phyloP scores from a whole-genome alignment of 2,888 invertebrate species.

The Aleiodes leptofemur region DNA sequence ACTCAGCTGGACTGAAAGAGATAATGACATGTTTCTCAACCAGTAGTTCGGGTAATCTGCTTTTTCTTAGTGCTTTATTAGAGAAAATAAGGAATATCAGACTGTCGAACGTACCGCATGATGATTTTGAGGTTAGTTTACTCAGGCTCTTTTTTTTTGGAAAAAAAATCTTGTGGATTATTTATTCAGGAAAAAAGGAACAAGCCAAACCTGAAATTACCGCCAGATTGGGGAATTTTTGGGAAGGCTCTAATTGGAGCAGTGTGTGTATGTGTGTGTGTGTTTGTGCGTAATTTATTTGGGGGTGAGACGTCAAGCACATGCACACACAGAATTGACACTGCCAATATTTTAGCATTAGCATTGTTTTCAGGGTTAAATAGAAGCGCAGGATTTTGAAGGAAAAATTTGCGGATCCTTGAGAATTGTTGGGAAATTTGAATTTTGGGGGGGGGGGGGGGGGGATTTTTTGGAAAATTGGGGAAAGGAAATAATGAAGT shows the following conservation, averaged over 20 bases:
- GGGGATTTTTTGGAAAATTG: background rate
- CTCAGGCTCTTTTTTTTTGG: background rate
- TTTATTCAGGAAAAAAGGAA: background rate
- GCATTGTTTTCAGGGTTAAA: too few species aligned
- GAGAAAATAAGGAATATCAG: constrained; percentile 50
- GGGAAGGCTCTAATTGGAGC: background rate
- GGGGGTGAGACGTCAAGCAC: background rate
- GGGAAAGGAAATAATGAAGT: background rate
- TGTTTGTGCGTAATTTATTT: background rate
- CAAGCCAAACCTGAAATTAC: constrained; percentile 14
- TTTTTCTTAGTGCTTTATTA: too few species aligned
- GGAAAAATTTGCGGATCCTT: too few species aligned
- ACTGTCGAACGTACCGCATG: constrained; percentile 20
- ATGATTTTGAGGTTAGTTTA: constrained; percentile 25
- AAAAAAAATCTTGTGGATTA: background rate
- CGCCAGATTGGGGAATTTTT: background rate
- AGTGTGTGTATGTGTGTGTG: background rate
- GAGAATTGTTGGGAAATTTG: background rate
- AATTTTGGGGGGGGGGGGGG: too few species aligned
- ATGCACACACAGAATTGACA: too few species aligned
- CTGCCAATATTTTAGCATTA: too few species aligned
- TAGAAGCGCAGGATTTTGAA: too few species aligned
- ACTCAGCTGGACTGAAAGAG: too few species aligned
- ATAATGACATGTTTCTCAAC: too few species aligned
- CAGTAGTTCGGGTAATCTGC: too few species aligned